Evolutionary conservation across 2,888 invertebrate genomes (phyloP), one percentile per base, ranked within the genome.

Genomic region (Cheilosia impressa): DNA sequence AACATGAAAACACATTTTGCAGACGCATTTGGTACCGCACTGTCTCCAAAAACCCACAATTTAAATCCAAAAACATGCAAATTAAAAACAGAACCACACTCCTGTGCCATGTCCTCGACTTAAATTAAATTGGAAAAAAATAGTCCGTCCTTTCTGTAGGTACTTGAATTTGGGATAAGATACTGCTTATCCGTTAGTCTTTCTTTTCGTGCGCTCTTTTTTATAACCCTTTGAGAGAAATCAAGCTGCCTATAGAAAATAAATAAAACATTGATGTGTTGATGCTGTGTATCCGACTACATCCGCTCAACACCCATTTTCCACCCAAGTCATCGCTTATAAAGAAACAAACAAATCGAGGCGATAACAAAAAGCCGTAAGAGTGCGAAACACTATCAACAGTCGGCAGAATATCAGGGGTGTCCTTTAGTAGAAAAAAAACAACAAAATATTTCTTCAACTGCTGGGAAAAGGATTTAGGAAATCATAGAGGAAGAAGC

Each of bases 401-500:
- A 38, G 38, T 55, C 43, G 43, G 31, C 55, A 43, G 5, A 55
- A 24, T 15, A 27, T n/a, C 45, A 22, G 53, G 62, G 43, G 52
- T 55, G 45, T 63, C 53, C 43, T 52, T 52, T 50, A 24, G 24
- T 10, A 4, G 6, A 13, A 13, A 2, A 53, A 17, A 31, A 31
- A 68, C 1, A 45, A 63, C 13, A 17, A 63, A 47, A 63, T 31
- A 7, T 31, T 52, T 13, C 72, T 41, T 15, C 41, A 19, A 1
- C 24, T 41, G 27, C 60, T 31, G 10, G 15, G 15, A 47, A 52
- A 71, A 58, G 78, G 71, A 78, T 71, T 78, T 71, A 58, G 71
- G 63, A 78, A 71, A 71, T 78, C 71, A 71, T 78, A 65, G 78
- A 78, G 68, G 34, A 60, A 77, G 71, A 72, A 77, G 50, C 69